phyloP scores from a whole-genome alignment of 2,888 invertebrate species.

The Lydus trimaculatus region DNA sequence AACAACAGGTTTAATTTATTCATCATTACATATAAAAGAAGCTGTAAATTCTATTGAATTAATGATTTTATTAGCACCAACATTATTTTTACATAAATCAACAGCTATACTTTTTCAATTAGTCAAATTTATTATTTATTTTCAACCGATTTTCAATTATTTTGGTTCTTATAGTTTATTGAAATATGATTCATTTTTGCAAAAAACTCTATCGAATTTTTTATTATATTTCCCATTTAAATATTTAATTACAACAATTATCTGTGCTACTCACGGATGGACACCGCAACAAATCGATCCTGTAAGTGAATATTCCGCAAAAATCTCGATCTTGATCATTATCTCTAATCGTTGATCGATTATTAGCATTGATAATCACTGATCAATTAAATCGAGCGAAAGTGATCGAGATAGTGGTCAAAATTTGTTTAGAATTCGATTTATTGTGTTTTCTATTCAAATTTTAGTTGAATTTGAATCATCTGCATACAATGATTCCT shows the following conservation, averaged over 20 bases:
- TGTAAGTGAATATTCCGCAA: neutral
- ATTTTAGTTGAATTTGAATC: neutral
- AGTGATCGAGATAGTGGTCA: too few relatives aligned
- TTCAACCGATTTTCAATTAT: neutral
- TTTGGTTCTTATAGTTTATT: neutral
- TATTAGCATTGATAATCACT: too few relatives aligned
- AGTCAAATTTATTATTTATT: neutral
- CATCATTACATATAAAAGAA: constrained; percentile 27
- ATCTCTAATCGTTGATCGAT: too few relatives aligned
- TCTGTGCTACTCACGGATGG: constrained; percentile 12
- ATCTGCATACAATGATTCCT: neutral
- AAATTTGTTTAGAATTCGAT: too few relatives aligned
- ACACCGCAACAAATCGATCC: constrained; percentile 18
- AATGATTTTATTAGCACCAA: neutral
- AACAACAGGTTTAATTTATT: constrained; percentile 28
- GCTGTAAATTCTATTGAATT: constrained; percentile 23
- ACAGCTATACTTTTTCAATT: neutral
- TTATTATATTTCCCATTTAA: constrained; percentile 11
- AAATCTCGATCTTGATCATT: neutral
- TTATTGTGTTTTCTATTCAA: neutral
- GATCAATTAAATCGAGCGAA: too few relatives aligned
- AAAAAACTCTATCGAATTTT: neutral
- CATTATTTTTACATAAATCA: neutral
- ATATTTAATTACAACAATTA: neutral
- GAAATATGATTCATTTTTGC: neutral